Conservation (phyloP, 2,888 invertebrate species). For the Drosophila yooni region DNA sequence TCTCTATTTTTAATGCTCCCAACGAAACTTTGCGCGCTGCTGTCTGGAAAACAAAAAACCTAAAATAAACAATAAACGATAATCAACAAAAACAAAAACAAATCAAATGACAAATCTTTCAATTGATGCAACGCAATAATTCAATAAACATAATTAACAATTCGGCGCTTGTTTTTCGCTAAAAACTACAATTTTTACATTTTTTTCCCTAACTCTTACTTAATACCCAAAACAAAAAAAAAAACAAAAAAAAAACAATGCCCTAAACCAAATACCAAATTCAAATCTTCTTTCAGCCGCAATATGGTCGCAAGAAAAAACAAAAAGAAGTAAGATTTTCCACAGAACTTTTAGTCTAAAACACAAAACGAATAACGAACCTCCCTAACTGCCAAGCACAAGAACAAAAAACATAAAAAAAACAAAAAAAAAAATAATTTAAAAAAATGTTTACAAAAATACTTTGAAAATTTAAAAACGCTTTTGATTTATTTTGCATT, state of each 20-base stretch:
- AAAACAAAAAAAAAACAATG: conserved; percentile 34
- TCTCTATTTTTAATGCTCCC: conserved; percentile 71
- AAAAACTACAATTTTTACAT: conserved; percentile 35
- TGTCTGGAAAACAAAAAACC: conserved; percentile 67
- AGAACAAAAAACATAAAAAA: conserved; percentile 14
- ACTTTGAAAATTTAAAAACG: conserved; percentile 16
- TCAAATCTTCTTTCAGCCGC: conserved; percentile 85
- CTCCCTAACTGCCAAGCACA: conserved; percentile 28
- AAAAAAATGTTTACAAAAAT: conserved; percentile 21
- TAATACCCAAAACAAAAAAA: conserved; percentile 43
- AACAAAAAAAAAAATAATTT: conserved; percentile 7
- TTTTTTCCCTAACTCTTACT: conserved; percentile 45
- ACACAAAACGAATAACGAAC: conserved; percentile 47
- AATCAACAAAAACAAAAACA: conserved; percentile 7
- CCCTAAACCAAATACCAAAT: conserved; percentile 71
- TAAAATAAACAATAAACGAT: conserved; percentile 37
- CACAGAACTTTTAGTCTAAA: conserved; percentile 70
- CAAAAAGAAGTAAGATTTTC: conserved; percentile 98
- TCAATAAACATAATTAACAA: conserved; percentile 42
- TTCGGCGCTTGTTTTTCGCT: conserved; percentile 69
- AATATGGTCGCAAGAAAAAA: conserved; percentile 98
- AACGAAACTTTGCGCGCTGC: conserved; percentile 76
- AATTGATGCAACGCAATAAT: conserved; percentile 32
- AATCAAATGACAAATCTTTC: conserved; percentile 18
- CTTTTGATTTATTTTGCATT: conserved; percentile 53